Percentiles rank a stretch among this genome's conserved stretches.
Conservation (phyloP, 1,140 invertebrate genomes). For the Melipona quadrifasciata region DNA sequence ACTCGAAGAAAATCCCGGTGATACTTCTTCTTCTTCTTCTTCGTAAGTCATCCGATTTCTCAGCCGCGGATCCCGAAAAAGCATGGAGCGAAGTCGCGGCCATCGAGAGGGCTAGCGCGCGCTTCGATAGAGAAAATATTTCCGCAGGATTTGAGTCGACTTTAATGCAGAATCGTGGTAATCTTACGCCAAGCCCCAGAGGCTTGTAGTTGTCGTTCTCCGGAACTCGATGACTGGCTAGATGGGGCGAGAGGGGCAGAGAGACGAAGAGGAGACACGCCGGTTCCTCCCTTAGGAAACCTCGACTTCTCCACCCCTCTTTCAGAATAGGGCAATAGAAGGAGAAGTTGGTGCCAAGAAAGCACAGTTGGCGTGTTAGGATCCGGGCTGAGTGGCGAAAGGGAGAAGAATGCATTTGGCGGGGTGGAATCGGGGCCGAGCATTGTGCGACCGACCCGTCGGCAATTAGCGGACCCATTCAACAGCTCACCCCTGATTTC, state of each 20-base stretch:
- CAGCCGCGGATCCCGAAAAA: background rate
- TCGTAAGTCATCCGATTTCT: background rate
- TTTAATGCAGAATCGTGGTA: constrained; percentile 57
- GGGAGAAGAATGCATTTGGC: constrained; percentile 60
- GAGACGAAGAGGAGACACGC: background rate
- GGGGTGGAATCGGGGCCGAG: constrained; percentile 50
- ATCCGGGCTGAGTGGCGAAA: constrained; percentile 54
- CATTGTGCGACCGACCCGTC: constrained; percentile 66
- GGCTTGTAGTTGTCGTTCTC: constrained; percentile 14
- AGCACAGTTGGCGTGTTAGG: constrained; percentile 35
- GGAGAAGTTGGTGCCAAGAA: constrained; percentile 59
- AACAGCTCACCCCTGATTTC: constrained; percentile 41
- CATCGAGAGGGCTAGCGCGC: background rate
- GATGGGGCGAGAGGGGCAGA: background rate
- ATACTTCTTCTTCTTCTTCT: background rate
- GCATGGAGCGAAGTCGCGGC: background rate
- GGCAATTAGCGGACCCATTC: constrained; percentile 70
- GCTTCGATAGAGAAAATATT: constrained; percentile 54
- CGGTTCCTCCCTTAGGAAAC: background rate
- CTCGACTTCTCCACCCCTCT: background rate
- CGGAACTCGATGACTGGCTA: background rate
- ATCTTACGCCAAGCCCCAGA: constrained; percentile 38
- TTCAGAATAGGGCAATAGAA: constrained; percentile 26
- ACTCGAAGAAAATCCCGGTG: background rate
- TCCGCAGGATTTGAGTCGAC: constrained; percentile 47